These are phyloP conservation scores for Sarcophilus harrisii DNA, from an alignment of 2,797 vertebrate species.

Conservation along the genomic window DNA sequence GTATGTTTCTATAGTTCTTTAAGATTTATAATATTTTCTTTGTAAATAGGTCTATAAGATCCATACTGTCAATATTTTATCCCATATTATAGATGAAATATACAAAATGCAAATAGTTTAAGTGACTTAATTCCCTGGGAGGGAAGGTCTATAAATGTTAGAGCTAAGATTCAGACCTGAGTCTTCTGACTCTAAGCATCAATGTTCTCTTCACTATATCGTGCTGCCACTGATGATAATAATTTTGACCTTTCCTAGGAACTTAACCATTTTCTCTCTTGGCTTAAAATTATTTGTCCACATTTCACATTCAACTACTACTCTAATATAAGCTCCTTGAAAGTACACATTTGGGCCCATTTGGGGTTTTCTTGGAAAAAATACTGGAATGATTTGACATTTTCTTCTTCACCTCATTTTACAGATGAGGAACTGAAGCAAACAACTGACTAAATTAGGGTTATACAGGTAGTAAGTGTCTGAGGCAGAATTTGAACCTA, in stretches of 20 bases:
- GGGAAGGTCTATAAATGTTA: not conserved
- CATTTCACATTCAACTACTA: not conserved
- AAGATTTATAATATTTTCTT: not conserved
- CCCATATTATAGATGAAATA: not conserved
- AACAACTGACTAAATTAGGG: too few relatives aligned
- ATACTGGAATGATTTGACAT: too few relatives aligned
- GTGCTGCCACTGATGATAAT: not conserved
- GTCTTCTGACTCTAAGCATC: not conserved
- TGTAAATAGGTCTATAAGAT: not conserved
- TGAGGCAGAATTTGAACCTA: too few relatives aligned
- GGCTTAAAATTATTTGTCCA: not conserved
- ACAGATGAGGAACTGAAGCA: too few relatives aligned
- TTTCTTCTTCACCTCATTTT: too few relatives aligned
- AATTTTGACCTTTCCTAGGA: not conserved
- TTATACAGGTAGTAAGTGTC: too few relatives aligned
- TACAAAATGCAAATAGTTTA: not conserved
- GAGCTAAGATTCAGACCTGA: not conserved
- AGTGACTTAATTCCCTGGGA: not conserved
- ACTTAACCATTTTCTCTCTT: not conserved
- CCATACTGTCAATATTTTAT: conserved; percentile 22
- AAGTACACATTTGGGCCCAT: not conserved
- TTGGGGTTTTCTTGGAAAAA: too few relatives aligned
- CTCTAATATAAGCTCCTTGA: not conserved
- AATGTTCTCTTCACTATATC: not conserved
- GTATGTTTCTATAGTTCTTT: not conserved